Base-by-base conservation (phyloP, 53 echinoderm and acorn worm species). In the Astropecten irregularis region DNA sequence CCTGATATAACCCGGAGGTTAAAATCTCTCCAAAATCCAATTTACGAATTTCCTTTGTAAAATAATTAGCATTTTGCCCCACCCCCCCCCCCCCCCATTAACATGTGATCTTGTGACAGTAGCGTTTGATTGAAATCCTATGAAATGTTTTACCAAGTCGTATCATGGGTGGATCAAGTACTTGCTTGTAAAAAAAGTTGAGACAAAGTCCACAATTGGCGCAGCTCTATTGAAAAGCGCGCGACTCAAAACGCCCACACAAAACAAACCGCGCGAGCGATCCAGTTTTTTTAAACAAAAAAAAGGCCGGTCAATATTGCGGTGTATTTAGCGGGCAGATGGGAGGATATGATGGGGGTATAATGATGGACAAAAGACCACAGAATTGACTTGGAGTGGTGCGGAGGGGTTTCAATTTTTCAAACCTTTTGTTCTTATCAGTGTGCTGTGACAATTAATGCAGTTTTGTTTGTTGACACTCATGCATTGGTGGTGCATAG, bases 391-490 rank as follows among this genome's bases (percentile, higher is more conserved):
- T 71, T 32, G 30, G 32, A 50, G 49, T 71, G 71, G 31, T 27
- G 0, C 7, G 71, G 54, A 30, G 59, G 52, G 23, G 32, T 42
- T n/a, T 30, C 35, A 34, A 71, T 18, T 33, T n/a, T n/a, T n/a
- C n/a, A n/a, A n/a, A n/a, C n/a, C n/a, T n/a, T 71, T 71, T 71
- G 71, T 71, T 71, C 51, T 50, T 50, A 18, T 28, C 9, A 30
- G 37, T 32, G 52, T 71, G 71, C 71, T 16, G 50, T 71, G 34
- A 49, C 71, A 21, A 71, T 71, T 71, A 71, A 71, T 71, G 53
- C 71, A 71, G 18, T 69, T 71, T 71, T 71, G 71, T 71, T 71
- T 71, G 53, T 71, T 71, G 50, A 31, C 49, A 49, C 52, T 71
- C 71, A 52, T 71, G 71, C n/a, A n/a, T n/a, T n/a, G n/a, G 50